These are phyloP conservation scores for Orthosia incerta DNA, from an alignment of 2,888 invertebrate species.

Conservation along the genomic window DNA sequence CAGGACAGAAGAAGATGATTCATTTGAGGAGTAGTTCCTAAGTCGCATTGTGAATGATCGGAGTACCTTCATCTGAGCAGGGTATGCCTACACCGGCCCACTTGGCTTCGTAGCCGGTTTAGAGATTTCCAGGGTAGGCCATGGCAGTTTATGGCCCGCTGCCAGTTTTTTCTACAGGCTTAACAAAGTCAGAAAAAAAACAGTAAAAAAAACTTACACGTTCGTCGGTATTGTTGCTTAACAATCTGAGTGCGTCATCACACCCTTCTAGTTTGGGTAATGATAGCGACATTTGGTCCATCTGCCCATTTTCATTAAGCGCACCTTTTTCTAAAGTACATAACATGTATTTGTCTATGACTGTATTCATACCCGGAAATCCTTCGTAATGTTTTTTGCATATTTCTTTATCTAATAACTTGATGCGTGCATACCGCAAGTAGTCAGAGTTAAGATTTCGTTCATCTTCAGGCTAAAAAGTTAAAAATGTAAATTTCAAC, in stretches of 20 bases:
- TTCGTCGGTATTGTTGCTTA: neutral
- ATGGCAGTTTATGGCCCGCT: too few species aligned
- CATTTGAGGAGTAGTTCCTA: too few species aligned
- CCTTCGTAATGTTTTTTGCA: constrained; percentile 66
- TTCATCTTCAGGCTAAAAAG: constrained; percentile 62
- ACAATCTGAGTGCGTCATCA: neutral
- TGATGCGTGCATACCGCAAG: constrained; percentile 64
- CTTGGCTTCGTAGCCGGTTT: too few species aligned
- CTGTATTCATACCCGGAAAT: constrained; percentile 43
- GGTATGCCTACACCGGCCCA: too few species aligned
- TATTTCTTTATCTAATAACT: constrained; percentile 60
- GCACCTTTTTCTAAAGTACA: constrained; percentile 68
- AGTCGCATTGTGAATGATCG: too few species aligned
- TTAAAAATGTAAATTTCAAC: neutral
- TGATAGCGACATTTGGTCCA: neutral
- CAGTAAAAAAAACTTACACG: constrained; percentile 5
- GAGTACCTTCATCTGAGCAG: too few species aligned
- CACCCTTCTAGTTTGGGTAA: constrained; percentile 29
- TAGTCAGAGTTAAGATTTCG: constrained; percentile 62
- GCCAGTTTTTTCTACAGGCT: too few species aligned
- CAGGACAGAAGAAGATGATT: too few species aligned
- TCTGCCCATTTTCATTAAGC: constrained; percentile 54
- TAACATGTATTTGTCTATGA: constrained; percentile 76
- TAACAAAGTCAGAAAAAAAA: too few species aligned
- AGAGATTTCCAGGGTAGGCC: too few species aligned